Conservation (phyloP, 1,140 invertebrate genomes). For the Leptopilina boulardi region DNA sequence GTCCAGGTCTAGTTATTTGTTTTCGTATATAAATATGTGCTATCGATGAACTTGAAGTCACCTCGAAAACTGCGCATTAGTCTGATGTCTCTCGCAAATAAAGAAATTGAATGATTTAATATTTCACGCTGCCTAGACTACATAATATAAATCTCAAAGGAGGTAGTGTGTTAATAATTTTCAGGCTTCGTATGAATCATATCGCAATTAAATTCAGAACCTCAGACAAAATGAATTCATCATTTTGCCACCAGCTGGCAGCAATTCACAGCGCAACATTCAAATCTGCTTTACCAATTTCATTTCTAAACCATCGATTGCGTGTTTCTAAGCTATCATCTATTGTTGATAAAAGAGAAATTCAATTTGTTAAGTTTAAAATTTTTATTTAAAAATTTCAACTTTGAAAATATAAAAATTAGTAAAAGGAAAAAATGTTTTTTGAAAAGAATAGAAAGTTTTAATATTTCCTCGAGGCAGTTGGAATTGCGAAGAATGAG, state of each 20-base stretch:
- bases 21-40: conserved; percentile 62
- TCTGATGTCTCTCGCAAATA: background rate
- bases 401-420: no score
- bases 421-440: background rate
- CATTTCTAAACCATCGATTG: background rate
- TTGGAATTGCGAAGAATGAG: background rate
- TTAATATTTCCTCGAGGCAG: conserved; percentile 9
- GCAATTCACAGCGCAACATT: background rate
- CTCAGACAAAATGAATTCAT: background rate
- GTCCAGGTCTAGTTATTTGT: conserved; percentile 73
- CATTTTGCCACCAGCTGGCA: conserved; percentile 13
- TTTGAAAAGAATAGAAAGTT: background rate
- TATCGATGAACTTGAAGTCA: conserved; percentile 75
- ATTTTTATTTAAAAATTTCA: no score
- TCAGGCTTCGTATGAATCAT: background rate
- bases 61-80: conserved; percentile 69
- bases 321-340: background rate
- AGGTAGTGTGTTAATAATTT: background rate
- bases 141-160: background rate
- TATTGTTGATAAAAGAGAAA: background rate
- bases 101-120: conserved; percentile 1
- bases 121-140: background rate
- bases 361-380: background rate
- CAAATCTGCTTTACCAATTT: background rate
- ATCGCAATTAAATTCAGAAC: background rate